These are phyloP conservation scores for Eudemis profundana DNA, from an alignment of 2,888 invertebrate genomes.

Conservation along the genomic window DNA sequence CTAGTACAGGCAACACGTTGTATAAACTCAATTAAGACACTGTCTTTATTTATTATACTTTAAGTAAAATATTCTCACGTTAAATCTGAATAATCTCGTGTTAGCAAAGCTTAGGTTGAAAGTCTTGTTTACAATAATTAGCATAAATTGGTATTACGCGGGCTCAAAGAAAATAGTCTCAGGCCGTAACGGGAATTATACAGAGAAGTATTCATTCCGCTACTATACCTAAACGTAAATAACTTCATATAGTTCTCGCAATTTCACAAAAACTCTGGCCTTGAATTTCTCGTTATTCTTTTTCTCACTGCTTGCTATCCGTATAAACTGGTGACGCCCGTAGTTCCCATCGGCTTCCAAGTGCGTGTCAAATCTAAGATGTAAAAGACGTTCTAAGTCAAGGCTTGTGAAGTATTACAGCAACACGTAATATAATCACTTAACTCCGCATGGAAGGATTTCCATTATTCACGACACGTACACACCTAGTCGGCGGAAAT, in stretches of 20 bases:
- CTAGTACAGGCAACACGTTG: too few relatives aligned
- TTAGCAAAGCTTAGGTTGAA: slow-evolving; percentile 24
- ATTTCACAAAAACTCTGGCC: too few relatives aligned
- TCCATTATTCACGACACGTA: slow-evolving; percentile 52
- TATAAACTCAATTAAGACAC: not conserved
- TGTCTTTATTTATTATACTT: not conserved
- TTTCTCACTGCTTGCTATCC: not conserved
- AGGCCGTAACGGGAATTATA: slow-evolving; percentile 8
- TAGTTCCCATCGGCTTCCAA: not conserved
- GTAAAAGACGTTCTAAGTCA: slow-evolving; percentile 16
- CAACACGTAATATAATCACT: slow-evolving; percentile 38
- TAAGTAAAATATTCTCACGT: not conserved
- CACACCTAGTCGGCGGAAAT: slow-evolving; percentile 55
- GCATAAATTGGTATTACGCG: slow-evolving; percentile 31
- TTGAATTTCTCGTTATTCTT: not conserved
- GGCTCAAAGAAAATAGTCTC: slow-evolving; percentile 20
- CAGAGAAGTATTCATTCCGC: not conserved
- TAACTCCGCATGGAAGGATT: slow-evolving; percentile 23
- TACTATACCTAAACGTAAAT: slow-evolving; percentile 4
- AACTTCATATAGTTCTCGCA: not conserved
- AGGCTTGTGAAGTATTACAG: slow-evolving; percentile 19
- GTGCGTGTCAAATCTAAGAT: slow-evolving; percentile 15
- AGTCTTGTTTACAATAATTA: slow-evolving; percentile 37
- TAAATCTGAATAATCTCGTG: slow-evolving; percentile 21
- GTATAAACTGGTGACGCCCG: not conserved